Base-by-base conservation (phyloP, 1,140 invertebrate species). In the Wiebesia pumilae region DNA sequence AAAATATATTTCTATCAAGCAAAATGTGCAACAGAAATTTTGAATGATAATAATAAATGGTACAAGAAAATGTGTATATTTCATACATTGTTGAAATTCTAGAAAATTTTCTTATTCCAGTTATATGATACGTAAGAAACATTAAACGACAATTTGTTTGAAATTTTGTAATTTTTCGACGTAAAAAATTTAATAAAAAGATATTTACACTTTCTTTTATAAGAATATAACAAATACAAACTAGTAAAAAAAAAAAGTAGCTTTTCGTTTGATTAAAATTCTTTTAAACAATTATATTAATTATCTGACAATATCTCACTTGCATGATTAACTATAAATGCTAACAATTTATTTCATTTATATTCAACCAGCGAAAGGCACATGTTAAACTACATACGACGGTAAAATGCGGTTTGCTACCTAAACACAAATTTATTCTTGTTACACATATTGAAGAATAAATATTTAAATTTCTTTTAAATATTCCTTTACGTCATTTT, bases 311-410 rank as follows among this genome's bases (percentile, higher is more conserved):
- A 21, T 35, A 82, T 21, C 33, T 58, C 6, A 12, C 35, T 62
- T 77, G 73, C 83, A 78, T 21, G 58, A 81, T 67, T 47, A 67
- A 58, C 78, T 83, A 51, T 1, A 77, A 84, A 84, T 78, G n/a
- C 40, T 84, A 65, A 58, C 58, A 77, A 77, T 78, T 75, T 75
- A 35, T n/a, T 58, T 65, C 71, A 33, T 33, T 67, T 19, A 65
- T 73, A 84, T 84, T 38, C 19, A 78, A 87, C 89, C 82, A 90
- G 88, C 88, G 83, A 89, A 90, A 90, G 90, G 90, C 89, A 90
- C 89, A 89, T 89, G 88, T 89, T 87, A 86, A 89, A 88, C 88
- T 87, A 89, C 88, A 69, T 73, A 27, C 33, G 33, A 75, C 30
- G 65, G 81, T 51, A 75, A 83, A 75, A 73, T 67, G 14, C 30